phyloP scores from a whole-genome alignment of 2,888 invertebrate genomes.

The Nycteola revayana region DNA sequence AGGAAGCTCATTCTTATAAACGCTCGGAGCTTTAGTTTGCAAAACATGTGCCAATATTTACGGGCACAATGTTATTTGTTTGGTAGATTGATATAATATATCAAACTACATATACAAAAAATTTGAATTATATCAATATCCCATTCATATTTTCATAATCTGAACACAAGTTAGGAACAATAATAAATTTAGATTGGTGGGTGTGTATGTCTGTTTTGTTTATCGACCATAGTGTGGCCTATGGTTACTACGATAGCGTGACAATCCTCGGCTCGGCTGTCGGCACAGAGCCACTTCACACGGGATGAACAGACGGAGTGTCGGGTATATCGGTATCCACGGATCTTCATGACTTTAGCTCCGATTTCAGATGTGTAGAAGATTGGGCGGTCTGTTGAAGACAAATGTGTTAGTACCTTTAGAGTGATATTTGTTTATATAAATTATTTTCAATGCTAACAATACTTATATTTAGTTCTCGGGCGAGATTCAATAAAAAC shows the following conservation, averaged over 20 bases:
- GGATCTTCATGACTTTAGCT: conserved; percentile 64
- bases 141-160: too few species aligned
- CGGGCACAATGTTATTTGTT: too few species aligned
- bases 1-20: too few species aligned
- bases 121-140: too few species aligned
- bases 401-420: neutral
- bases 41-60: too few species aligned
- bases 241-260: conserved; percentile 70
- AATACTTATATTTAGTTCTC: too few species aligned
- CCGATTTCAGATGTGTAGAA: conserved; percentile 68
- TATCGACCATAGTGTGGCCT: conserved; percentile 61
- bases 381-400: conserved; percentile 53
- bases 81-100: too few species aligned
- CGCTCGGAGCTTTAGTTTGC: too few species aligned
- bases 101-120: too few species aligned
- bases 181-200: conserved; percentile 51
- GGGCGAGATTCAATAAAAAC: too few species aligned
- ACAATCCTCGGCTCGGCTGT: conserved; percentile 59
- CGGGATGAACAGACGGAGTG: conserved; percentile 72
- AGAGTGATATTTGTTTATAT: too few species aligned
- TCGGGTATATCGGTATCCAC: conserved; percentile 66
- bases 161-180: conserved; percentile 10
- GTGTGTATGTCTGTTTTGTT: conserved; percentile 66
- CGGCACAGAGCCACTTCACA: conserved; percentile 69
- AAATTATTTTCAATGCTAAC: too few species aligned